These are phyloP conservation scores for Eriosoma lanigerum DNA, from an alignment of 1,140 invertebrate genomes.

Conservation along the genomic window DNA sequence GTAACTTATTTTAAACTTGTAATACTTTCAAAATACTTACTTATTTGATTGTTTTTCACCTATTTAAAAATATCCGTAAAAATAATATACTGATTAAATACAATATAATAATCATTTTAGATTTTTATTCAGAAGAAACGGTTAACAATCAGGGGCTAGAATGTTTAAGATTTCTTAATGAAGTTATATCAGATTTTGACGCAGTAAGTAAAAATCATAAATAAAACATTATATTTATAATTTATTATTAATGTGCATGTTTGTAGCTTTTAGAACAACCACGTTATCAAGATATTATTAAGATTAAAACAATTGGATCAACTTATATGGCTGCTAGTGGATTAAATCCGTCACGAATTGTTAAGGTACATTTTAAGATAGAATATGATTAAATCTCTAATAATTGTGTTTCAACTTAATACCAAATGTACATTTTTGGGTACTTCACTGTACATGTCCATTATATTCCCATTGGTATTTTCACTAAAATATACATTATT, in stretches of 20 bases:
- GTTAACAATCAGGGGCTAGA: conserved; percentile 96
- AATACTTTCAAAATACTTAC: too few relatives aligned
- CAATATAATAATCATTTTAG: conserved; percentile 63
- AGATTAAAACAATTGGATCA: conserved; percentile 97
- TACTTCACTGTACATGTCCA: too few relatives aligned
- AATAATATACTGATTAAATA: too few relatives aligned
- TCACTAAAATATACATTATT: too few relatives aligned
- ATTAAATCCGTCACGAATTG: conserved; percentile 71
- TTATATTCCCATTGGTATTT: too few relatives aligned
- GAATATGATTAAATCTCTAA: too few relatives aligned
- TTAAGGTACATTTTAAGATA: conserved; percentile 62
- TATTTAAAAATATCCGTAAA: too few relatives aligned
- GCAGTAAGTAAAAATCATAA: conserved; percentile 68
- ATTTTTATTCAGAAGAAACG: conserved; percentile 93
- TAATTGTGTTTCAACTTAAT: too few relatives aligned
- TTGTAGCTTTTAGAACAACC: conserved; percentile 79
- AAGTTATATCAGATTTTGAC: conserved; percentile 98
- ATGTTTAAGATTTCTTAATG: conserved; percentile 93
- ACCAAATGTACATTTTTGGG: too few relatives aligned
- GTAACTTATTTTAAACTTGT: neutral
- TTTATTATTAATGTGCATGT: neutral
- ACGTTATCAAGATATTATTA: conserved; percentile 87
- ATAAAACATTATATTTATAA: neutral
- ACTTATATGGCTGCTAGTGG: conserved; percentile 98
- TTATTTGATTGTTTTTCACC: too few relatives aligned